Evolutionary conservation across 2,888 invertebrate genomes (phyloP), one percentile per base, ranked within the genome.

Genomic region (Tyria jacobaeae): DNA sequence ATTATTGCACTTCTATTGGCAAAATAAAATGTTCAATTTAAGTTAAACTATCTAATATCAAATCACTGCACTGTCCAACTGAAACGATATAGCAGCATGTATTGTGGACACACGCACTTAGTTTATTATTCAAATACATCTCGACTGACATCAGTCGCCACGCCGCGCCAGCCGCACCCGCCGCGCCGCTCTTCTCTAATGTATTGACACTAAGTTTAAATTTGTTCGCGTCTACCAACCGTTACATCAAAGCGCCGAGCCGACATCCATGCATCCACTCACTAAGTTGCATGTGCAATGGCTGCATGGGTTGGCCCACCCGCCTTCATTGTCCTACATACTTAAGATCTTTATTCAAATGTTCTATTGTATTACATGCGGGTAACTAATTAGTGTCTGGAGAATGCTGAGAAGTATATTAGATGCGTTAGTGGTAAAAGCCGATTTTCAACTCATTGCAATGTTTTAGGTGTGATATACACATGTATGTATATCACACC

Each of bases 201-300:
- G 85, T 89, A 87, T 89, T 85, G 86, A 86, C 86, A 84, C 78
- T 80, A 79, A 76, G 83, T 85, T 87, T 88, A 88, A 87, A 89
- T 89, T 86, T 86, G 87, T 83, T 76, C 82, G 78, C 82, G 80
- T 84, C 83, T 78, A 73, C 80, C 78, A 80, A 70, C 73, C 70
- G 71, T 69, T 72, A 78, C 79, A 81, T 87, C 78, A 84, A 84
- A 81, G 76, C 70, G 75, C 66, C 73, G 60, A 78, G 69, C 72
- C 59, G 68, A 65, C 70, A 69, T 67, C 57, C 60, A 60, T 44
- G 60, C 51, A 56, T 68, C 66, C 72, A 72, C 59, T 74, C 70
- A 65, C 78, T 74, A 66, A 79, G 84, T 84, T 84, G 81, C 86
- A 85, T 88, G 86, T 83, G 83, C 81, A 85, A 81, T 63, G 58